Conservation (phyloP, 2,113 vertebrate species). For the Tragelaphus buxtoni region DNA sequence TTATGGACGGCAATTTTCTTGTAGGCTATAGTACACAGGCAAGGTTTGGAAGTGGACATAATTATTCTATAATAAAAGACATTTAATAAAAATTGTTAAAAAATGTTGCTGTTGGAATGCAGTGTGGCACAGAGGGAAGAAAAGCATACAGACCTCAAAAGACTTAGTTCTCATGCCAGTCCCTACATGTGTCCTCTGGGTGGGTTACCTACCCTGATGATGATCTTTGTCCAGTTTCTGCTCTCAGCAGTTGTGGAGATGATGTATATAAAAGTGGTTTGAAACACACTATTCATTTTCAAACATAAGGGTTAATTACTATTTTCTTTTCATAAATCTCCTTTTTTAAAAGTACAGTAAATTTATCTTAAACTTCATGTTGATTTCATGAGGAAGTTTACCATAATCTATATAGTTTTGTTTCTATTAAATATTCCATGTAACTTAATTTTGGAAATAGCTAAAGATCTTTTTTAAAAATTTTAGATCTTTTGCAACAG, state of each 20-base stretch:
- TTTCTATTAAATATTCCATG: neutral
- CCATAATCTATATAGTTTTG: neutral
- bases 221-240: neutral
- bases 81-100: neutral
- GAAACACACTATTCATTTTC: neutral
- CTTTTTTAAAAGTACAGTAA: neutral
- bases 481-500: neutral
- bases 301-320: neutral
- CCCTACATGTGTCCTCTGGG: neutral
- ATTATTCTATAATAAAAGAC: neutral
- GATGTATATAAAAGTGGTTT: neutral
- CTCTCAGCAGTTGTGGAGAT: neutral
- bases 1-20: neutral
- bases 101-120: neutral
- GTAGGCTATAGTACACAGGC: neutral
- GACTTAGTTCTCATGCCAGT: neutral
- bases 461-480: neutral
- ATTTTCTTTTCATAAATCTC: constrained; percentile 8
- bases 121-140: neutral
- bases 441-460: neutral
- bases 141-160: neutral
- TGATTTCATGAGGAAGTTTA: neutral
- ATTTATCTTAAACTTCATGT: neutral
- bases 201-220: neutral
- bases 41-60: neutral